Evolutionary conservation across 2,888 invertebrate species (phyloP).

Genomic region (Antitype chi): DNA sequence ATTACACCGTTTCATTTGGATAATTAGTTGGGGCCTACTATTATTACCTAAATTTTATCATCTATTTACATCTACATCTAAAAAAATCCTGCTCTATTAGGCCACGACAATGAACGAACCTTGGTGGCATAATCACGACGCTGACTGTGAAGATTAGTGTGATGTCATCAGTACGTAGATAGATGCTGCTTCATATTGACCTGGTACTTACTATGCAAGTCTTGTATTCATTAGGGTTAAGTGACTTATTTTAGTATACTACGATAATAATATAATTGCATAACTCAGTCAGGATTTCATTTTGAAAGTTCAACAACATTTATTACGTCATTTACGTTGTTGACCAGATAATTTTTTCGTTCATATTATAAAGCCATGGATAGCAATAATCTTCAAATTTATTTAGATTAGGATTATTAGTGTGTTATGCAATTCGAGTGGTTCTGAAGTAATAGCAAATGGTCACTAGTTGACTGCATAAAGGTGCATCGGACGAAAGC

Average conservation of each 20-base stretch:
- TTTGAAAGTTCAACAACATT: no score
- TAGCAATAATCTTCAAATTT: no score
- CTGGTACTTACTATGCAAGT: neutral
- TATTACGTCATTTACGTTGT: no score
- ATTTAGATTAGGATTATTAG: no score
- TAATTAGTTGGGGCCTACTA: neutral
- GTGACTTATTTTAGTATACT: no score
- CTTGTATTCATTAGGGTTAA: neutral
- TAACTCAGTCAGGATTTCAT: no score
- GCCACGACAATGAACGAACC: constrained; percentile 5
- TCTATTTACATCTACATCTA: neutral
- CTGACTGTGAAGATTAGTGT: constrained; percentile 30
- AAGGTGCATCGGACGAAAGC: no score
- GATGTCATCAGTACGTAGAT: constrained; percentile 36
- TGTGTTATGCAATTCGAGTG: no score
- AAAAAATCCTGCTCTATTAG: neutral
- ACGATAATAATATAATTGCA: no score
- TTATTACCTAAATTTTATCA: neutral
- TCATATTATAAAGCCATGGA: no score
- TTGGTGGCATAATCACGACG: constrained; percentile 38
- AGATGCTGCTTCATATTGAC: constrained; percentile 1
- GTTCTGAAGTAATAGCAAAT: no score
- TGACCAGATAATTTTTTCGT: no score
- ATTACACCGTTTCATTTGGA: neutral
- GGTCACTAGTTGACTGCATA: neutral